A percentile compares a stretch with the other conserved stretches of the same genome.
Conservation (phyloP, 2,113 vertebrate species). For the Polypterus bichir region DNA sequence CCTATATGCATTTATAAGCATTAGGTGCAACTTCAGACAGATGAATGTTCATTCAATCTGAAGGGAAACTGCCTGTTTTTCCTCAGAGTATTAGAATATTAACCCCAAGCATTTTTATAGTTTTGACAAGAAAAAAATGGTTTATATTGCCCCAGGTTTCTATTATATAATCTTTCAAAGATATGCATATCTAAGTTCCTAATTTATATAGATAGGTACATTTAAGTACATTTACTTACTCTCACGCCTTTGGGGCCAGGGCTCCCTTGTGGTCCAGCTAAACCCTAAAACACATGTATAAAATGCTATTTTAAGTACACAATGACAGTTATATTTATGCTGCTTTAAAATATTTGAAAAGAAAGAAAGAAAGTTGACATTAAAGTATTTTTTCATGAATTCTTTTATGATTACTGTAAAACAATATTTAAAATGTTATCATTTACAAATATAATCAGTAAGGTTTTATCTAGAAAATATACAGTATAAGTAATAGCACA, state of each 20-base stretch:
- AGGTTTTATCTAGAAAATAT: no score
- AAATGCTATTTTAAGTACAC: slow-evolving; percentile 20
- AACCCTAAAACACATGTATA: slow-evolving; percentile 56
- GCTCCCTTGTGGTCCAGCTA: slow-evolving; percentile 82
- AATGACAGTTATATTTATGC: no score
- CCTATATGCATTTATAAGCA: neutral
- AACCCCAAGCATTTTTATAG: slow-evolving; percentile 15
- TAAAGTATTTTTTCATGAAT: no score
- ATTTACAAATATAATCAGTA: no score
- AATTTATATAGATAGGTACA: slow-evolving; percentile 9
- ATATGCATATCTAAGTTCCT: slow-evolving; percentile 28
- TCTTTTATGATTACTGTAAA: no score
- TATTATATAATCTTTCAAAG: slow-evolving; percentile 32
- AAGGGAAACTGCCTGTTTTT: slow-evolving; percentile 12
- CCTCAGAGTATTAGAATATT: slow-evolving; percentile 15
- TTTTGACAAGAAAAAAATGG: slow-evolving; percentile 16
- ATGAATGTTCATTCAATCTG: slow-evolving; percentile 1
- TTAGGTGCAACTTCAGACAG: neutral
- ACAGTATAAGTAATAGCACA: no score
- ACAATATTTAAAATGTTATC: no score
- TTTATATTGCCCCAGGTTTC: slow-evolving; percentile 9
- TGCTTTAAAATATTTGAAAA: no score
- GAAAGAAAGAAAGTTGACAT: no score
- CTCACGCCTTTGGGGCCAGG: slow-evolving; percentile 82
- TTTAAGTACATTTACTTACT: slow-evolving; percentile 57